Conservation (phyloP, 2,888 invertebrate species). For the Luperina nickerlii region DNA sequence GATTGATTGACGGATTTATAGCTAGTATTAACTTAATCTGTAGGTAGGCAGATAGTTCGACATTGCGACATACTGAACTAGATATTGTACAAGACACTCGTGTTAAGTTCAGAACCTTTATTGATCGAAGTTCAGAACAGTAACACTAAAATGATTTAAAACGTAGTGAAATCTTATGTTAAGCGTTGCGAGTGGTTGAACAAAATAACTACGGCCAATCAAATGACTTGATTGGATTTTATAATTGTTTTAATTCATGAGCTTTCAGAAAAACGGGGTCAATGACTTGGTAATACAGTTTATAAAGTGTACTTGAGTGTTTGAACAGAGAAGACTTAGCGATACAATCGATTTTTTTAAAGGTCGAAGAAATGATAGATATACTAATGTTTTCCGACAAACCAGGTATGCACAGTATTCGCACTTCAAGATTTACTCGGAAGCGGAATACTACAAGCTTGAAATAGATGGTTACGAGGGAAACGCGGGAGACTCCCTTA, state of each 20-base stretch:
- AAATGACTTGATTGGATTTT: background rate
- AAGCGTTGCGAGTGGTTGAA: background rate
- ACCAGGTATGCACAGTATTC: constrained; percentile 96
- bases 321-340: background rate
- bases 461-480: constrained; percentile 98
- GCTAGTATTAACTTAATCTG: constrained; percentile 8
- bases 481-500: constrained; percentile 96
- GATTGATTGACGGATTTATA: constrained; percentile 21
- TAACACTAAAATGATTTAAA: background rate
- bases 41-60: background rate
- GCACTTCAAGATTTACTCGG: constrained; percentile 97
- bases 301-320: background rate
- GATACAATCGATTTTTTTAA: no score
- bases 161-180: background rate
- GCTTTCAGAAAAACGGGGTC: background rate
- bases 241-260: background rate
- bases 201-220: background rate
- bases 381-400: constrained; percentile 28
- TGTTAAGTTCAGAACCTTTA: no score
- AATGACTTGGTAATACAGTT: background rate
- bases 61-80: constrained; percentile 14
- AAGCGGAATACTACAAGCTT: constrained; percentile 97
- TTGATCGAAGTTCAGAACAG: background rate
- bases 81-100: background rate
- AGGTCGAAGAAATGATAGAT: background rate